Evolutionary conservation across 2,888 invertebrate species (phyloP).

Genomic region (Linhomoeus sp.): DNA sequence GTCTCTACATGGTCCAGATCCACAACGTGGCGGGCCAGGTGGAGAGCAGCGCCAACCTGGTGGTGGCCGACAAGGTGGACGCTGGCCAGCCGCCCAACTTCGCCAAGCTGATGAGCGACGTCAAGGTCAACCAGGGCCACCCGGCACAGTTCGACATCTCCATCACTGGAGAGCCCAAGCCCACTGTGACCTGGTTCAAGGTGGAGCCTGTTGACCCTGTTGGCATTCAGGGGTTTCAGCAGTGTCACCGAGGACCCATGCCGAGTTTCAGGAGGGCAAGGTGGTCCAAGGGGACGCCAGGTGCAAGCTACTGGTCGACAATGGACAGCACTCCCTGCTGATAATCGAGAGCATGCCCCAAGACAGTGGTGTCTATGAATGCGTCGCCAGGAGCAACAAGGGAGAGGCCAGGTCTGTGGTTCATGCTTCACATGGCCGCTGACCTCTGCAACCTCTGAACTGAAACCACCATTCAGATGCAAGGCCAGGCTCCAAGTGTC

Average conservation of each 20-base stretch:
- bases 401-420: constrained; percentile 53
- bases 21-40: constrained; percentile 88
- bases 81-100: constrained; percentile 48
- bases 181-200: constrained; percentile 86
- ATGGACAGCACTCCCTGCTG: constrained; percentile 63
- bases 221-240: too few relatives aligned
- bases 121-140: constrained; percentile 51
- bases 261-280: constrained; percentile 49
- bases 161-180: constrained; percentile 66
- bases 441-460: neutral
- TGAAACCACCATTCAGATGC: constrained; percentile 35
- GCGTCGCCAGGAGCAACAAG: constrained; percentile 74
- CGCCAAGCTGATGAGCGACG: constrained; percentile 27
- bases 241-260: too few relatives aligned
- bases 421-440: neutral
- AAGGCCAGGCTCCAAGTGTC: constrained; percentile 61
- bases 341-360: constrained; percentile 55
- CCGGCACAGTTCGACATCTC: constrained; percentile 70
- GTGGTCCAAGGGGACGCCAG: constrained; percentile 69
- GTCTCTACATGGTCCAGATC: constrained; percentile 71
- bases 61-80: constrained; percentile 39
- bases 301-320: constrained; percentile 75
- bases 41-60: constrained; percentile 86
- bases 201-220: too few relatives aligned
- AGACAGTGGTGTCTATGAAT: constrained; percentile 63